Conservation (phyloP, 2,888 invertebrate genomes). For the Plebejus melissa region DNA sequence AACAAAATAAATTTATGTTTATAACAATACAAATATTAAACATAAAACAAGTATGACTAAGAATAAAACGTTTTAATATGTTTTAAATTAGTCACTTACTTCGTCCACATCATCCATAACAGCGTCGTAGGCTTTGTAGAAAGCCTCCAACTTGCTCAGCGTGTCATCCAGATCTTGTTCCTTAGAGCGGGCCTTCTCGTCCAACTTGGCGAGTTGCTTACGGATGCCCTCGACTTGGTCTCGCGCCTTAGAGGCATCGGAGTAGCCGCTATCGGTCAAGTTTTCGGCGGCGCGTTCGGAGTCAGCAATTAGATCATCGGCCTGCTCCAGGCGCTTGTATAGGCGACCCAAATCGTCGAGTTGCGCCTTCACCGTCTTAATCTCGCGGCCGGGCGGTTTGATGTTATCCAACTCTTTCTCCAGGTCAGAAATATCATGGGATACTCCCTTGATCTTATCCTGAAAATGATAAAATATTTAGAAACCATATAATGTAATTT, state of each 20-base stretch:
- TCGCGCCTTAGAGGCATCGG: slow-evolving; percentile 89
- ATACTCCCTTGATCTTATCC: slow-evolving; percentile 90
- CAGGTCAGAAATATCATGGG: slow-evolving; percentile 86
- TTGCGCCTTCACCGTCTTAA: slow-evolving; percentile 90
- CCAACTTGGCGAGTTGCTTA: slow-evolving; percentile 88
- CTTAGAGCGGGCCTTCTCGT: slow-evolving; percentile 87
- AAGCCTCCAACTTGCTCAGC: slow-evolving; percentile 88
- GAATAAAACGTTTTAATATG: not conserved
- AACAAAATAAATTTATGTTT: not conserved
- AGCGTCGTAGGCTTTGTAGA: slow-evolving; percentile 88
- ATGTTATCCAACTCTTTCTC: slow-evolving; percentile 91
- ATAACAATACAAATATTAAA: not conserved
- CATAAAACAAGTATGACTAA: not conserved
- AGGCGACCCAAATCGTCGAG: slow-evolving; percentile 87
- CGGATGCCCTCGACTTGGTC: slow-evolving; percentile 89
- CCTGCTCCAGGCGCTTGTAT: slow-evolving; percentile 82
- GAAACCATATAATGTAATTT: not conserved
- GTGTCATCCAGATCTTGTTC: slow-evolving; percentile 89
- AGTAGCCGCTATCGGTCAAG: slow-evolving; percentile 90
- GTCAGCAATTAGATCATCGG: slow-evolving; percentile 82
- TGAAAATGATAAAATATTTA: slow-evolving; percentile 39
- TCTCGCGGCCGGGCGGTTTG: slow-evolving; percentile 92
- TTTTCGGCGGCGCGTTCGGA: slow-evolving; percentile 86
- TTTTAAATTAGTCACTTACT: slow-evolving; percentile 51
- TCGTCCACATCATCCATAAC: slow-evolving; percentile 88